A percentile compares a stretch with the other conserved stretches of the same genome.
Conservation (phyloP, 2,888 invertebrate genomes). For the Calliphora vomitoria region DNA sequence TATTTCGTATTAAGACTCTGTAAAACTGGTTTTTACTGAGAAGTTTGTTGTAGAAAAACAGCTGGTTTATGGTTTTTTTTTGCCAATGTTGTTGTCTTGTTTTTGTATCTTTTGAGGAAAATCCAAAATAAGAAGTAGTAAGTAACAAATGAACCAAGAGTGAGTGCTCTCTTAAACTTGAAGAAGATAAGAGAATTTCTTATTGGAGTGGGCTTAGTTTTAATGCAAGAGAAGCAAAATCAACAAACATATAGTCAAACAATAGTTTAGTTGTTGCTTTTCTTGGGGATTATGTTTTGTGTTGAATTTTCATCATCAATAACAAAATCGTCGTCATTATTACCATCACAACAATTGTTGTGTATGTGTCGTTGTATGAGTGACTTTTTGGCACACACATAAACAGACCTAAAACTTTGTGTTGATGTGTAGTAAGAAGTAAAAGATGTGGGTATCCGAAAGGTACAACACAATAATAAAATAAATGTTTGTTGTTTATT, state of each 20-base stretch:
- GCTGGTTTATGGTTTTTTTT: constrained; percentile 54
- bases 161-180: constrained; percentile 53
- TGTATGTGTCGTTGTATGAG: neutral
- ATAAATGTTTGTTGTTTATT: constrained; percentile 29
- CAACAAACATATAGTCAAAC: neutral
- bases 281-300: constrained; percentile 52
- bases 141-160: constrained; percentile 17
- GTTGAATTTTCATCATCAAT: constrained; percentile 32
- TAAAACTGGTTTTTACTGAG: constrained; percentile 59
- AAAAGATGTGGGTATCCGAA: constrained; percentile 9
- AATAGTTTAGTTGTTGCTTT: constrained; percentile 52
- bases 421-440: constrained; percentile 7
- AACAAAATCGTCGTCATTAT: neutral
- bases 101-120: constrained; percentile 9
- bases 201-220: neutral
- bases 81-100: constrained; percentile 12
- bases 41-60: constrained; percentile 45
- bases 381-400: constrained; percentile 2
- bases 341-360: neutral
- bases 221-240: constrained; percentile 31
- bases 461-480: neutral
- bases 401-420: neutral
- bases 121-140: neutral
- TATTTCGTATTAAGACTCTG: neutral
- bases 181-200: constrained; percentile 53